These are phyloP conservation scores for Rhabdomys pumilio DNA, from an alignment of 2,797 vertebrate genomes.

Conservation along the genomic window DNA sequence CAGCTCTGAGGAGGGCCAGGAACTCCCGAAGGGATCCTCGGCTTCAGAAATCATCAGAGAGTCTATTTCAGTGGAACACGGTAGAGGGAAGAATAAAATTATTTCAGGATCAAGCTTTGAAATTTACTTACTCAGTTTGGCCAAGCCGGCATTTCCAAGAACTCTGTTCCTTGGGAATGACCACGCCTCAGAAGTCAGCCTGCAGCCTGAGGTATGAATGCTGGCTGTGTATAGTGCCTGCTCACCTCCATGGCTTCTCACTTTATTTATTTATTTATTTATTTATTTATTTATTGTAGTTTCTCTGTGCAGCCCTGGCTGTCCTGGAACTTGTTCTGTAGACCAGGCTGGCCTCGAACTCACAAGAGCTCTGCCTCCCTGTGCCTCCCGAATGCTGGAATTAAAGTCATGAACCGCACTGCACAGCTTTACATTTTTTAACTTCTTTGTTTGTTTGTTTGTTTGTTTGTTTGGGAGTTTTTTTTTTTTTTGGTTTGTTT, in stretches of 20 bases:
- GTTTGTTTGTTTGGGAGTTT: too few species aligned
- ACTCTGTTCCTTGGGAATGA: neutral
- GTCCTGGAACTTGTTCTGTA: neutral
- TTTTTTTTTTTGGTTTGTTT: too few species aligned
- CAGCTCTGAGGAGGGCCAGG: neutral
- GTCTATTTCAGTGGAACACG: neutral
- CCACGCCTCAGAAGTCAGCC: neutral
- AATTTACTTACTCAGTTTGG: neutral
- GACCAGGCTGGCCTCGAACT: neutral
- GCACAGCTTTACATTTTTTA: neutral
- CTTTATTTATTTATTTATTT: neutral
- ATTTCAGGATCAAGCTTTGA: constrained; percentile 4
- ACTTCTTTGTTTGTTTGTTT: too few species aligned
- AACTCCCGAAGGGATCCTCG: neutral
- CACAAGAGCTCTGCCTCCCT: neutral
- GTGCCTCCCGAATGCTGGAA: neutral
- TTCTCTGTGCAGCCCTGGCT: neutral
- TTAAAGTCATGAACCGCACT: neutral
- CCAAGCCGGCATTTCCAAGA: neutral
- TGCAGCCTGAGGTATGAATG: neutral
- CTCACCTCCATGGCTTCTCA: neutral
- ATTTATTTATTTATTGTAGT: neutral
- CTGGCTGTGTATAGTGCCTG: neutral
- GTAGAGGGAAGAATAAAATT: neutral
- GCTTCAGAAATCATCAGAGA: constrained; percentile 18